These are phyloP conservation scores for Bombus confusus DNA, from an alignment of 1,140 invertebrate species.

Conservation along the genomic window DNA sequence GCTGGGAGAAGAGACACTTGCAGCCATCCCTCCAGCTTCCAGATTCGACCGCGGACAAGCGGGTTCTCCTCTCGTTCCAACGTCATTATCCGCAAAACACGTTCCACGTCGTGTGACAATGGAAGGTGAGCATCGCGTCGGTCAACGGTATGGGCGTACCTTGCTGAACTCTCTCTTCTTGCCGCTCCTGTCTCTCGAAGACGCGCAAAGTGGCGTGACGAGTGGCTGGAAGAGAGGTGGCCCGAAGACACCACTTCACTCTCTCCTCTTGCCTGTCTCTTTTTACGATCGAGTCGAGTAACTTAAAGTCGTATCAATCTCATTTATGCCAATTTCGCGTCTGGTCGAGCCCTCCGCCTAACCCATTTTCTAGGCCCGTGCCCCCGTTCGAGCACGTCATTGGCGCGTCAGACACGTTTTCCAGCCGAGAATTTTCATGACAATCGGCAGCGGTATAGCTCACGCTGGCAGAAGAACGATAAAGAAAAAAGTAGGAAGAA, in stretches of 20 bases:
- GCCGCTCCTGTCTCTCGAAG: conserved; percentile 44
- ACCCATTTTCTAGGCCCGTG: conserved; percentile 34
- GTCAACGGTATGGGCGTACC: conserved; percentile 67
- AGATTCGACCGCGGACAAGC: neutral
- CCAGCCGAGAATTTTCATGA: conserved; percentile 75
- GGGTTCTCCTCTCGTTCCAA: conserved; percentile 30
- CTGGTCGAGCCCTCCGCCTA: conserved; percentile 55
- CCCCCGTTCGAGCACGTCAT: conserved; percentile 44
- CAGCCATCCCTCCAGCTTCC: conserved; percentile 10
- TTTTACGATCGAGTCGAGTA: conserved; percentile 68
- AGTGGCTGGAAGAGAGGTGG: conserved; percentile 53
- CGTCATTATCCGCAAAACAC: conserved; percentile 64
- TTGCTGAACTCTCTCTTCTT: conserved; percentile 33
- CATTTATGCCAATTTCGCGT: conserved; percentile 82
- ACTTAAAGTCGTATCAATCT: conserved; percentile 83
- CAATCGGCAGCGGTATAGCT: conserved; percentile 68
- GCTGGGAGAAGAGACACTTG: conserved; percentile 3
- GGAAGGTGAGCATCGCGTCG: conserved; percentile 57
- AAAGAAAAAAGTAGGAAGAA: neutral
- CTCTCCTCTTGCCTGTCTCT: conserved; percentile 8
- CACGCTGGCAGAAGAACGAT: neutral
- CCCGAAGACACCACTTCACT: neutral
- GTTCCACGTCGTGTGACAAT: conserved; percentile 58
- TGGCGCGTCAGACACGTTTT: conserved; percentile 68
- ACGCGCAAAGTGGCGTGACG: conserved; percentile 77